Conservation (phyloP, 2,797 vertebrate species). For the Siniperca obscura region DNA sequence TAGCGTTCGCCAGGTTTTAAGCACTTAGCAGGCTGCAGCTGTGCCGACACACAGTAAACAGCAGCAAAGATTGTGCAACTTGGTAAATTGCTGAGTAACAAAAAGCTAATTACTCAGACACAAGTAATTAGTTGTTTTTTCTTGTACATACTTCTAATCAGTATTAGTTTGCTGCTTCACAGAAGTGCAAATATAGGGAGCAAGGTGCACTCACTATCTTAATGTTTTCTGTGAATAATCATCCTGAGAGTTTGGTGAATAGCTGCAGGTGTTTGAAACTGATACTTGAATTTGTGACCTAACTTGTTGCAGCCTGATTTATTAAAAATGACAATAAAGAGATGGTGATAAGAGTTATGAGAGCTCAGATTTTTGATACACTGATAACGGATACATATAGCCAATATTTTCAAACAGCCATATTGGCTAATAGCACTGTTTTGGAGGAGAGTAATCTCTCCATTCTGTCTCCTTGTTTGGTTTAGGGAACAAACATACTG, state of each 20-base stretch:
- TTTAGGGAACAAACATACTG: constrained; percentile 40
- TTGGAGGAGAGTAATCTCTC: constrained; percentile 8
- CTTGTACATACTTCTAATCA: constrained; percentile 47
- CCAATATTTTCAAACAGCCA: constrained; percentile 5
- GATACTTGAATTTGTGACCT: background rate
- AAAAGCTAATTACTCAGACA: constrained; percentile 73
- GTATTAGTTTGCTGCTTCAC: constrained; percentile 44
- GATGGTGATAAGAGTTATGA: background rate
- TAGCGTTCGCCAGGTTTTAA: constrained; percentile 76
- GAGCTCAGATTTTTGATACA: background rate
- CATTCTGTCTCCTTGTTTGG: constrained; percentile 42
- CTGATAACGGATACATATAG: background rate
- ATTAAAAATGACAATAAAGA: background rate
- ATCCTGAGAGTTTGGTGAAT: constrained; percentile 11
- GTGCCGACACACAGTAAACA: constrained; percentile 59
- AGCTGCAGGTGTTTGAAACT: constrained; percentile 39
- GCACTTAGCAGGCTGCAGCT: constrained; percentile 68
- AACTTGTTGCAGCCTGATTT: constrained; percentile 33
- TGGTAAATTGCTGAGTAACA: constrained; percentile 74
- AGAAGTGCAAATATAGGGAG: constrained; percentile 32
- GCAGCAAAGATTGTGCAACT: constrained; percentile 52
- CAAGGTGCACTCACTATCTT: constrained; percentile 22
- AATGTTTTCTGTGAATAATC: constrained; percentile 28
- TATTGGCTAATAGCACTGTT: background rate
- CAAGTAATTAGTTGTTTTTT: constrained; percentile 63